Percentiles rank a stretch among this genome's conserved stretches.
Conservation (phyloP, 2,888 invertebrate species). For the Chromoteleia sp. region DNA sequence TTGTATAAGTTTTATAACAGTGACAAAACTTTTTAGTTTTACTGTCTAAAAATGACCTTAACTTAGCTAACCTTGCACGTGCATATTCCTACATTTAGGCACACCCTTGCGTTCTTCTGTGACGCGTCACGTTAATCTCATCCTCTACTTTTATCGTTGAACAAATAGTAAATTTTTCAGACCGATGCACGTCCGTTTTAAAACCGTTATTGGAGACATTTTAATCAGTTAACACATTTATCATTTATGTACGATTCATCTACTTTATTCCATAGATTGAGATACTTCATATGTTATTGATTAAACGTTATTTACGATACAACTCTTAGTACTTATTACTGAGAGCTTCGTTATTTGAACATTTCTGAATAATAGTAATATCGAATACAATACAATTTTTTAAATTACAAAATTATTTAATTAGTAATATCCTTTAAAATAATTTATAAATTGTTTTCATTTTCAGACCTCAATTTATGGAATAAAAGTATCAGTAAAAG, state of each 20-base stretch:
- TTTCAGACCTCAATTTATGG: slow-evolving; percentile 89
- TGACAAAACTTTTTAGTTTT: not conserved
- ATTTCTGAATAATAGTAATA: too few relatives aligned
- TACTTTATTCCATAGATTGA: too few relatives aligned
- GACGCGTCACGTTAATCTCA: slow-evolving; percentile 49
- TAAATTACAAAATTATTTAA: too few relatives aligned
- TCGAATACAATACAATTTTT: too few relatives aligned
- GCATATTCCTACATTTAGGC: slow-evolving; percentile 41
- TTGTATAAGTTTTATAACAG: not conserved
- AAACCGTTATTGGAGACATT: slow-evolving; percentile 14
- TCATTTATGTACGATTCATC: too few relatives aligned
- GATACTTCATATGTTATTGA: too few relatives aligned
- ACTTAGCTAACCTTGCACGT: slow-evolving; percentile 30
- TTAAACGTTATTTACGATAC: too few relatives aligned
- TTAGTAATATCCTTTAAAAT: not conserved
- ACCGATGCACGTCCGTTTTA: slow-evolving; percentile 14
- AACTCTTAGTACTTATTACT: too few relatives aligned
- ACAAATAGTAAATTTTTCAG: slow-evolving; percentile 63
- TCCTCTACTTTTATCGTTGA: slow-evolving; percentile 67
- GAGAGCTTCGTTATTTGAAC: too few relatives aligned
- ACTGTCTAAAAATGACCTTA: slow-evolving; percentile 9
- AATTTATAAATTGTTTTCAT: slow-evolving; percentile 11
- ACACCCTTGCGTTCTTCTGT: slow-evolving; percentile 48
- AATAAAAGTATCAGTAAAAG: slow-evolving; percentile 91
- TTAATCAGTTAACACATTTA: slow-evolving; percentile 13